Evolutionary conservation across 2,888 invertebrate species (phyloP), one percentile per base, ranked within the genome.

Genomic region (Megaustenia siamemsis): DNA sequence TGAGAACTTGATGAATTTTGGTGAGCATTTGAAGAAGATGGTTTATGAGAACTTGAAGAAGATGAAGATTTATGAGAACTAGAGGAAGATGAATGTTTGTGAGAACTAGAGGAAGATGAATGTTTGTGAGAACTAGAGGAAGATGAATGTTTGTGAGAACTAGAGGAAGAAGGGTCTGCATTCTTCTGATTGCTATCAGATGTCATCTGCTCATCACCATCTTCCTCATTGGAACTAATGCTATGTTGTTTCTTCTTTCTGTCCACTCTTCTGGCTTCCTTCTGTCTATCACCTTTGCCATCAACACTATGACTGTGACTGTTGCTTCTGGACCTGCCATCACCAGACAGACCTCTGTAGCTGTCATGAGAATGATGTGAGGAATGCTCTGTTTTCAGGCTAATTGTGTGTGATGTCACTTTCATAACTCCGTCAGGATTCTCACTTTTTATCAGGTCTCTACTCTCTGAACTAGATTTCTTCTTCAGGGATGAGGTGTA

Each of bases 171-270:
- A 28, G 43, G 18, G 0, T 63, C 32, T 21, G 24, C 38, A 60
- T 24, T 56, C 32, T 3, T 56, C 10, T 38, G 32, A 38, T 38
- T 68, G 12, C 43, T 43, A 32, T 45, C 79, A 66, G 63, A 63
- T n/a, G 35, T n/a, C n/a, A n/a, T n/a, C 24, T 66, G 28, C 0
- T 24, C 68, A 2, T 77, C 66, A 60, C 49, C 53, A n/a, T 84
- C 84, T 5, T 79, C 60, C 8, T 60, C 77, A 53, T 60, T 69
- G 6, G 78, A 73, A 66, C 84, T 84, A 8, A 84, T 28, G 32
- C 73, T 80, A 35, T 84, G 84, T 4, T 71, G 49, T 40, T 80
- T 75, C n/a, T 76, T 60, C 35, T 68, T 81, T 24, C 84, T 73
- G 49, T 84, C 75, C 32, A 84, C 38, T 56, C 49, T 63, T 28